phyloP scores from a whole-genome alignment of 2,113 vertebrate genomes.

The Hylia prasina region DNA sequence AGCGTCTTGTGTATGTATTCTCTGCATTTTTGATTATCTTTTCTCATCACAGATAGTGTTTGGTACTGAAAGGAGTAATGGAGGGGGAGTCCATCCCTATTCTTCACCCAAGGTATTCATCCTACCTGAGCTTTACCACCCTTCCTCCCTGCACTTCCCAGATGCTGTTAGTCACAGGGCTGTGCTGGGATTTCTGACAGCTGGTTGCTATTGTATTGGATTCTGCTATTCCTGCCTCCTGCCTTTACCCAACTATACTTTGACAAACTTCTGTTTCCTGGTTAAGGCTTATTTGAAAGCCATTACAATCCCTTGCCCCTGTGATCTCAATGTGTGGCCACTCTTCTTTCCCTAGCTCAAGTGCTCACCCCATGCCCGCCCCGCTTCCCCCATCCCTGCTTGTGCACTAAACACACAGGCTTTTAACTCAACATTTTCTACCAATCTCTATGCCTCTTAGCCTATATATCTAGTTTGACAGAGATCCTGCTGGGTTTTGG shows the following conservation, averaged over 20 bases:
- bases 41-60: neutral
- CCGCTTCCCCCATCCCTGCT: accelerated
- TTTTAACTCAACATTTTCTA: neutral
- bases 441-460: neutral
- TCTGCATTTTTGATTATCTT: slow-evolving; percentile 36
- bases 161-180: neutral
- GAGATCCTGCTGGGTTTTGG: neutral
- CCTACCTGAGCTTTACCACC: neutral
- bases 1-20: neutral
- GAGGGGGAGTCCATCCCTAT: neutral
- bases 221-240: neutral
- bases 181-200: neutral
- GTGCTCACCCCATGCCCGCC: neutral
- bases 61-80: neutral
- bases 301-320: neutral
- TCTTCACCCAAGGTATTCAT: neutral
- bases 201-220: neutral
- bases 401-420: neutral
- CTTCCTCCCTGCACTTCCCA: neutral
- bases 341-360: neutral
- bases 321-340: neutral
- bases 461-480: neutral
- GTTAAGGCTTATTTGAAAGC: neutral
- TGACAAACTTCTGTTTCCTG: neutral
- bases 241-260: neutral